Conservation (phyloP, 2,888 invertebrate species). For the Thera britannica region DNA sequence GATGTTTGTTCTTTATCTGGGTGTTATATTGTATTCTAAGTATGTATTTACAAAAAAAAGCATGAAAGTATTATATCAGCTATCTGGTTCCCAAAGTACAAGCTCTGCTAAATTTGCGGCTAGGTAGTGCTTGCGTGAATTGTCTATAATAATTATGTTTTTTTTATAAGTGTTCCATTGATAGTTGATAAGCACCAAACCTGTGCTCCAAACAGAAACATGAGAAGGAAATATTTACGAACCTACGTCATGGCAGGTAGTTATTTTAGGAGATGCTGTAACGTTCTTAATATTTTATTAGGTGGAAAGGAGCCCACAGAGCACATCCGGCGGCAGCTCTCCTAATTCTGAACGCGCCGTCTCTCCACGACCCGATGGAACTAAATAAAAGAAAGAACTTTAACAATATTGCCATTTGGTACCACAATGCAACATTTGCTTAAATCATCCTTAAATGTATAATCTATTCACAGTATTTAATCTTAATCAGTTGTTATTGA, state of each 20-base stretch:
- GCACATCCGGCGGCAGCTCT: constrained; percentile 73
- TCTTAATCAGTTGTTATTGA: too few species aligned
- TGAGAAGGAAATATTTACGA: constrained; percentile 18
- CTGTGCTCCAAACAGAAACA: constrained; percentile 13
- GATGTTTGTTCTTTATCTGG: too few species aligned
- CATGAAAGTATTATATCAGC: too few species aligned
- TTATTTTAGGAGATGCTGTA: constrained; percentile 37
- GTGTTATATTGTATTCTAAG: too few species aligned
- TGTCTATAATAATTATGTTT: too few species aligned
- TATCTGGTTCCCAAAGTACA: too few species aligned
- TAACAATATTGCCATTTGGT: background rate
- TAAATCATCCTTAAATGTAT: too few species aligned
- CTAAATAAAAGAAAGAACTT: constrained; percentile 39
- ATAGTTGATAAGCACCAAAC: background rate
- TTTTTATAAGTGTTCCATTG: too few species aligned
- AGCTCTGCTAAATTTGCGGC: too few species aligned
- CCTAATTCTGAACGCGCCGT: constrained; percentile 71
- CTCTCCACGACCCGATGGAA: constrained; percentile 58
- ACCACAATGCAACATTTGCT: too few species aligned
- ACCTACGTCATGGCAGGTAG: constrained; percentile 18
- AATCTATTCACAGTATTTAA: background rate
- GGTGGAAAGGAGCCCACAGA: constrained; percentile 79
- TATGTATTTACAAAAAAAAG: too few species aligned
- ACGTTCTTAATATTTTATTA: constrained; percentile 48
- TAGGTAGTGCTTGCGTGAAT: too few species aligned